A percentile compares a stretch with the other conserved stretches of the same genome.
Conservation (phyloP, 2,113 vertebrate species). For the Pomatorhinus ruficollis region DNA sequence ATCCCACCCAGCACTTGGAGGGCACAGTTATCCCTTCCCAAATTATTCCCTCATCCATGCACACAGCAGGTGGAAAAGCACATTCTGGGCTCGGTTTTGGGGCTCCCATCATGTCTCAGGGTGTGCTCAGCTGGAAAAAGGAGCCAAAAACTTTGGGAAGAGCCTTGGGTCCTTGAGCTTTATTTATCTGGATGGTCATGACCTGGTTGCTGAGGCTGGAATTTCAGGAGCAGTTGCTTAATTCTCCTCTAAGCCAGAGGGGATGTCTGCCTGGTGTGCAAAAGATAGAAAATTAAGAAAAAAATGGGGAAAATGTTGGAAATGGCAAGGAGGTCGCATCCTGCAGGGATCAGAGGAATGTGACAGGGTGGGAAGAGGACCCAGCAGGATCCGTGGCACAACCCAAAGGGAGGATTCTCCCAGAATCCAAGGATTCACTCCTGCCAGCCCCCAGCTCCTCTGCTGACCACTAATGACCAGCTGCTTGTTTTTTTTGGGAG, state of each 20-base stretch:
- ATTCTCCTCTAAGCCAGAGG: background rate
- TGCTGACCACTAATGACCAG: background rate
- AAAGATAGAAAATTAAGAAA: background rate
- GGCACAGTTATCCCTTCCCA: background rate
- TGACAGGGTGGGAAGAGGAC: background rate
- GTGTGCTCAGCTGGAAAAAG: background rate
- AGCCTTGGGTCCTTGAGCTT: fast-evolving
- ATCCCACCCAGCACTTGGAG: fast-evolving
- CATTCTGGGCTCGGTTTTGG: background rate
- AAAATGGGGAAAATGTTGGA: background rate
- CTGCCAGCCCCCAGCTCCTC: background rate
- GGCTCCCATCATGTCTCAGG: fast-evolving
- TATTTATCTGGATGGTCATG: background rate
- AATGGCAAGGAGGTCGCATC: background rate
- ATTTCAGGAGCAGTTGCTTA: background rate
- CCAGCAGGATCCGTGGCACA: background rate
- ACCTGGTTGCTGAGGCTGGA: background rate
- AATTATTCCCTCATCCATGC: fast-evolving
- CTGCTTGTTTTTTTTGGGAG: background rate
- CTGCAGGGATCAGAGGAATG: background rate
- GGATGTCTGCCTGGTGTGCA: background rate
- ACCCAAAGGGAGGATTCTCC: background rate
- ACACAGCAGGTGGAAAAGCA: background rate
- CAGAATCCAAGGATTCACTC: fast-evolving
- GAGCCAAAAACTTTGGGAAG: background rate